Evolutionary conservation across 2,888 invertebrate species (phyloP), one percentile per base, ranked within the genome.

Genomic region (Oscheius sp.): DNA sequence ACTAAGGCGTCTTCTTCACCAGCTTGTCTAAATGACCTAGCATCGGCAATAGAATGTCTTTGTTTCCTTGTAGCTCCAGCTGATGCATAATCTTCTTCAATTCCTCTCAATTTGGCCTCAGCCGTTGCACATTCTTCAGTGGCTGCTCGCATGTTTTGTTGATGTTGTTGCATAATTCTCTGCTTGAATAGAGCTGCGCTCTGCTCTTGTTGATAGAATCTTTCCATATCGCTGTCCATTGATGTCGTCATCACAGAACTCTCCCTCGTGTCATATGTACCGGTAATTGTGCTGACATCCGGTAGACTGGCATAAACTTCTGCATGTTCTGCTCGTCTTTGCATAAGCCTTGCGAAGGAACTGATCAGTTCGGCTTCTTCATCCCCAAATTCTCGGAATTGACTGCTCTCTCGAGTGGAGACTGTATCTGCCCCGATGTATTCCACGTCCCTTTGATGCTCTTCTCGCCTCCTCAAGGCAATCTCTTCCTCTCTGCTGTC

Each of bases 331-430:
- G 71, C 46, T 27, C 64, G 56, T 35, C 70, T 72, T n/a, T 70
- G 23, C 2, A 75, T 56, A 21, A 77, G 73, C n/a, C 72, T n/a
- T 16, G 72, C 72, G 35, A 55, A 52, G 7, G 56, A 63, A 41
- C 74, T 76, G 25, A 75, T 76, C 16, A 77, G 56, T 63, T 76
- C 79, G 23, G 72, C 71, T 12, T 66, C 72, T 0, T 66, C 76
- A 63, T 78, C 79, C 18, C 76, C 75, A 55, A 77, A 81, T 45
- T 81, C 80, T 25, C 76, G 76, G 29, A 77, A 72, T 1, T 23
- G 43, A 13, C 64, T 45, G 13, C 21, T 46, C 45, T 63, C 49
- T 29, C 43, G 25, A 16, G 46, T 35, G 52, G 16, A 58, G 18
- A 56, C 21, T n/a, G 41, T 25, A 3, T 56, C 69, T 18, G 18